phyloP scores from a whole-genome alignment of 2,797 vertebrate species.

The Petrocephalus sullivani region DNA sequence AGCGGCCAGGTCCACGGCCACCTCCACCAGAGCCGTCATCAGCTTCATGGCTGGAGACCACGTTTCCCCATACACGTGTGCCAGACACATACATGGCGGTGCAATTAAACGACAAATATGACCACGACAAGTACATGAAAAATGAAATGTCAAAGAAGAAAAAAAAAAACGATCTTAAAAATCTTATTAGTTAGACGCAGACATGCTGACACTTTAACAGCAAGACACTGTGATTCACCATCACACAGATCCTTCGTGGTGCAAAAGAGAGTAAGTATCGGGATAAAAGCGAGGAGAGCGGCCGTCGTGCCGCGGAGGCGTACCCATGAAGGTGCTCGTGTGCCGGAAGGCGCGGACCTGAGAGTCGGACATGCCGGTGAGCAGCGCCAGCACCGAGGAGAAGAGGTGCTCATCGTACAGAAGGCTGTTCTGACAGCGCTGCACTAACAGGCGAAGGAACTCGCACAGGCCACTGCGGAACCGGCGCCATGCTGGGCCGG shows the following conservation, averaged over 20 bases:
- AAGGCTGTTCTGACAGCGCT: conserved; percentile 60
- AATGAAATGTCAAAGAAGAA: not conserved
- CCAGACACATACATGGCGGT: not conserved
- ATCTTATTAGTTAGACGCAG: not conserved
- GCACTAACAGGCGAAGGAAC: conserved; percentile 63
- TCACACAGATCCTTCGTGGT: not conserved
- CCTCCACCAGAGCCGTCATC: conserved; percentile 73
- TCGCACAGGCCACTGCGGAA: conserved; percentile 70
- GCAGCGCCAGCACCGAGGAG: conserved; percentile 67
- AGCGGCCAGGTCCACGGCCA: conserved; percentile 59
- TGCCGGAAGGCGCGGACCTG: conserved; percentile 90
- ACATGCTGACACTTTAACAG: not conserved
- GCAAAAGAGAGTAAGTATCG: not conserved
- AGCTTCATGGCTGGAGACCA: conserved; percentile 71
- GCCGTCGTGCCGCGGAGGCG: conserved; percentile 31
- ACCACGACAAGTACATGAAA: not conserved
- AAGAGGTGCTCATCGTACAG: conserved; percentile 76
- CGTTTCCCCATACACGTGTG: not conserved
- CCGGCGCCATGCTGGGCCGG: conserved; percentile 60
- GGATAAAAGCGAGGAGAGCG: not conserved
- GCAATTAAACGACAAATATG: not conserved
- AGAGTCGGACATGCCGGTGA: conserved; percentile 81
- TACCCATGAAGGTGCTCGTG: conserved; percentile 83
- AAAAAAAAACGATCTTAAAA: not conserved
- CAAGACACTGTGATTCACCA: not conserved